Evolutionary conservation across 2,797 vertebrate genomes (phyloP).

Genomic region (Hybognathus amarus): DNA sequence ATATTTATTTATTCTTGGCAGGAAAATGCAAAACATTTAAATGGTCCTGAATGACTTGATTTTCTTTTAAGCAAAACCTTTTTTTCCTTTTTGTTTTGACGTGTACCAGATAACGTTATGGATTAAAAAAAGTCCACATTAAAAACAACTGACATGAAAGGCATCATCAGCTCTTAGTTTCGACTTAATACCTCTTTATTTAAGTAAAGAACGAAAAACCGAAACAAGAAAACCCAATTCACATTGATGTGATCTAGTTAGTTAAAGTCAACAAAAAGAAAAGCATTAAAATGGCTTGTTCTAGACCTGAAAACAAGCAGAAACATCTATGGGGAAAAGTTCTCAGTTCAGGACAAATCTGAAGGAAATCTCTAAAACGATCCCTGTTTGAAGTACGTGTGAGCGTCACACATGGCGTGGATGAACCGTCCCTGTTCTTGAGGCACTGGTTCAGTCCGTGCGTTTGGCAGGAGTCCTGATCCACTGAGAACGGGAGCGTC

Average conservation of each 20-base stretch:
- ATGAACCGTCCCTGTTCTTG: neutral
- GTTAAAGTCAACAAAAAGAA: neutral
- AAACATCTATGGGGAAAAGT: neutral
- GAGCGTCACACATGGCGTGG: neutral
- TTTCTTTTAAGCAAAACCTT: neutral
- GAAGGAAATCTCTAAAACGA: neutral
- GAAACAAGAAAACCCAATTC: neutral
- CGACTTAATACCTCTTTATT: neutral
- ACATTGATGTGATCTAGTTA: neutral
- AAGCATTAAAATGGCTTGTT: neutral
- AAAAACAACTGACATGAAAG: neutral
- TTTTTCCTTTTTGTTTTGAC: neutral
- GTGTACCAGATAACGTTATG: neutral
- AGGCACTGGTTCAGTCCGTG: slow-evolving; percentile 12
- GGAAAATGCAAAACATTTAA: neutral
- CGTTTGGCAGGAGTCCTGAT: neutral
- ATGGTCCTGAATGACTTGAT: neutral
- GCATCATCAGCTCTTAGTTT: neutral
- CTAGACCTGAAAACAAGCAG: neutral
- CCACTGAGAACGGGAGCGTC: neutral
- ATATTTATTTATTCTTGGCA: neutral
- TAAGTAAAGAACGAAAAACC: neutral
- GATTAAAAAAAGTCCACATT: neutral
- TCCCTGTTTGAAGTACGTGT: slow-evolving; percentile 5
- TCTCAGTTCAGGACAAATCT: neutral